phyloP scores from a whole-genome alignment of 2,113 vertebrate species.

The Tenebrosternarchus preto region DNA sequence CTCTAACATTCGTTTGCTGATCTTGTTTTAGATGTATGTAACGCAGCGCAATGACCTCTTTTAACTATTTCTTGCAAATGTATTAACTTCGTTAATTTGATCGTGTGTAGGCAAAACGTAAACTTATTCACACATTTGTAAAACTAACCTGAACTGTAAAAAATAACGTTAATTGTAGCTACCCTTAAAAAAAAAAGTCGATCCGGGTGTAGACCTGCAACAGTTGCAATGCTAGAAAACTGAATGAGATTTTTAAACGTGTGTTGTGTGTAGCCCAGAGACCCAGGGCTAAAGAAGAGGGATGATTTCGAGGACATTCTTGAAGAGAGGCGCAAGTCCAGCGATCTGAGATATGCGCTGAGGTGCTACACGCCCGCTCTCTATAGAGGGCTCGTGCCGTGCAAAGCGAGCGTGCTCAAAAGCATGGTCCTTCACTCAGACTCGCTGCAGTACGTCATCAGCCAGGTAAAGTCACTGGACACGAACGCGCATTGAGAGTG shows the following conservation, averaged over 20 bases:
- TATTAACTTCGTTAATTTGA: too few relatives aligned
- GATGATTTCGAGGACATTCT: slow-evolving; percentile 94
- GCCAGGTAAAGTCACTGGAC: slow-evolving; percentile 81
- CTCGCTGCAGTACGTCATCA: slow-evolving; percentile 83
- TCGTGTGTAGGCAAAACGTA: too few relatives aligned
- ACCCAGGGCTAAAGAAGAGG: slow-evolving; percentile 84
- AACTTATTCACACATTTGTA: too few relatives aligned
- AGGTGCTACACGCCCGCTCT: slow-evolving; percentile 85
- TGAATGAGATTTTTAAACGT: neutral
- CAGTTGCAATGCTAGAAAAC: too few relatives aligned
- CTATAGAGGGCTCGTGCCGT: slow-evolving; percentile 84
- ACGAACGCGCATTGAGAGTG: neutral
- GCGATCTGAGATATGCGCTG: slow-evolving; percentile 91
- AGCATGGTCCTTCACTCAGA: slow-evolving; percentile 83
- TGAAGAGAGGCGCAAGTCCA: slow-evolving; percentile 88
- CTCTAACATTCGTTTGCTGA: too few relatives aligned
- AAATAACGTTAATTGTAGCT: too few relatives aligned
- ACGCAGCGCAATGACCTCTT: too few relatives aligned
- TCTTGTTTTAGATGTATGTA: too few relatives aligned
- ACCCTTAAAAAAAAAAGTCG: too few relatives aligned
- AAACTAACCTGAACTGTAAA: too few relatives aligned
- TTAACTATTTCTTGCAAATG: too few relatives aligned
- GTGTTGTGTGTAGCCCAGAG: slow-evolving; percentile 68
- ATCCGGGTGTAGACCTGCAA: too few relatives aligned
- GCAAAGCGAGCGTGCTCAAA: slow-evolving; percentile 81